phyloP scores from a whole-genome alignment of 1,140 invertebrate species.

The Nasonia giraulti region DNA sequence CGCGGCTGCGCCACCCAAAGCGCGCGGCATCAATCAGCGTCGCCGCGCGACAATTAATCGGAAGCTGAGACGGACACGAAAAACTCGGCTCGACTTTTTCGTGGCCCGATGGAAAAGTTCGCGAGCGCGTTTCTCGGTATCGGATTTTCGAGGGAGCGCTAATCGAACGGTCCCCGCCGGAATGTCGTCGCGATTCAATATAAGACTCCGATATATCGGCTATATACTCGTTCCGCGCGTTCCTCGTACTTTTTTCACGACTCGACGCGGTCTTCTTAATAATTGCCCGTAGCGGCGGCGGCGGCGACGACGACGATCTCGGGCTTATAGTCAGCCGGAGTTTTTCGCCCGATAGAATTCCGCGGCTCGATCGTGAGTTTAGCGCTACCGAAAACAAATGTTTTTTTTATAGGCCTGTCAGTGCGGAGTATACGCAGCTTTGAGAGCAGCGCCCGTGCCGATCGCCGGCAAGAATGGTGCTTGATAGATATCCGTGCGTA shows the following conservation, averaged over 20 bases:
- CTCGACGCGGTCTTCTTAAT: background rate
- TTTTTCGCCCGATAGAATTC: conserved; percentile 41
- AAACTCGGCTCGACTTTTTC: conserved; percentile 16
- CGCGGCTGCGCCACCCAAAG: background rate
- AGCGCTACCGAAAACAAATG: conserved; percentile 25
- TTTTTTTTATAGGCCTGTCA: conserved; percentile 30
- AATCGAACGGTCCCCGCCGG: conserved; percentile 29
- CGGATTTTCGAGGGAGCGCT: background rate
- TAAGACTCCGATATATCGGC: background rate
- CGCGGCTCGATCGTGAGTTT: conserved; percentile 8
- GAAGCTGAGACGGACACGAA: conserved; percentile 5
- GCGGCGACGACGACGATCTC: no score
- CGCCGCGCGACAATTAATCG: conserved; percentile 49
- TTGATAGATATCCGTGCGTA: background rate
- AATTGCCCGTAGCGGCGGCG: background rate
- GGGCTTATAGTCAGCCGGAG: background rate
- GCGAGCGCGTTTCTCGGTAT: conserved; percentile 39
- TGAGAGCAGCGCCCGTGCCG: background rate
- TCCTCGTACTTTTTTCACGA: conserved; percentile 24
- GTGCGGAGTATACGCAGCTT: background rate
- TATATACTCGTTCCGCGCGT: conserved; percentile 17
- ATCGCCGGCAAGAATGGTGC: background rate
- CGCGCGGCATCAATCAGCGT: conserved; percentile 43
- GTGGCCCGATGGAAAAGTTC: background rate
- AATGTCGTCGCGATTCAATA: conserved; percentile 34